Conservation (phyloP, 2,113 vertebrate species). For the Vidua macroura region DNA sequence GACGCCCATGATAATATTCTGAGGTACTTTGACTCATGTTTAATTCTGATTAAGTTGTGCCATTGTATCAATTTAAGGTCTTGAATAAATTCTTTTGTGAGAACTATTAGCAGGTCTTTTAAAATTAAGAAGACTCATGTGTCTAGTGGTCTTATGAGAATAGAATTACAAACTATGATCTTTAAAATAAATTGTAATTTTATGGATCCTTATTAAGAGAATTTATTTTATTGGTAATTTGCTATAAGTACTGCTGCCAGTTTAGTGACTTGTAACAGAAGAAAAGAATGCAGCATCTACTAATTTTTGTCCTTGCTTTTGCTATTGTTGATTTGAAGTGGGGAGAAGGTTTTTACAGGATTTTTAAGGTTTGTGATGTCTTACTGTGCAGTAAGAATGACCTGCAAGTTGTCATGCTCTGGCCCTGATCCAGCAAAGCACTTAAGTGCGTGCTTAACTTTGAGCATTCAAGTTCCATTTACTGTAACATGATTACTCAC, state of each 20-base stretch:
- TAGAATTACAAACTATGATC: conserved; percentile 54
- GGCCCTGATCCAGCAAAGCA: conserved; percentile 50
- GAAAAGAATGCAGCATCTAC: conserved; percentile 17
- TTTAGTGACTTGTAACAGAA: conserved; percentile 32
- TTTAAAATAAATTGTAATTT: conserved; percentile 69
- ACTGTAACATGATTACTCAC: conserved; percentile 23
- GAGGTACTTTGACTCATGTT: conserved; percentile 53
- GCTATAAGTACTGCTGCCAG: conserved; percentile 41
- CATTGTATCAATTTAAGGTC: conserved; percentile 69
- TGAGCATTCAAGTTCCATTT: conserved; percentile 4
- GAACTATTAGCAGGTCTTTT: conserved; percentile 43
- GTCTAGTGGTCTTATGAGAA: conserved; percentile 55
- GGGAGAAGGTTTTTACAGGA: neutral
- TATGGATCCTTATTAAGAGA: conserved; percentile 63
- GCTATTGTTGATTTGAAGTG: neutral
- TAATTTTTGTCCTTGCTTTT: neutral
- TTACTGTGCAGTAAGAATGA: neutral
- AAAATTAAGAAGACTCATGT: conserved; percentile 60
- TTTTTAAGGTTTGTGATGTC: neutral
- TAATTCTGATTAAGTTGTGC: conserved; percentile 71
- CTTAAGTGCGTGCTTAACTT: conserved; percentile 59
- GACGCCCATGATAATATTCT: conserved; percentile 14
- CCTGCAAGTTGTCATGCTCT: neutral
- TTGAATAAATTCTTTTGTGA: conserved; percentile 58
- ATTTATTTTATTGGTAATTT: conserved; percentile 60